Conservation (phyloP, 2,888 invertebrate species). For the Mythimna lalbum region DNA sequence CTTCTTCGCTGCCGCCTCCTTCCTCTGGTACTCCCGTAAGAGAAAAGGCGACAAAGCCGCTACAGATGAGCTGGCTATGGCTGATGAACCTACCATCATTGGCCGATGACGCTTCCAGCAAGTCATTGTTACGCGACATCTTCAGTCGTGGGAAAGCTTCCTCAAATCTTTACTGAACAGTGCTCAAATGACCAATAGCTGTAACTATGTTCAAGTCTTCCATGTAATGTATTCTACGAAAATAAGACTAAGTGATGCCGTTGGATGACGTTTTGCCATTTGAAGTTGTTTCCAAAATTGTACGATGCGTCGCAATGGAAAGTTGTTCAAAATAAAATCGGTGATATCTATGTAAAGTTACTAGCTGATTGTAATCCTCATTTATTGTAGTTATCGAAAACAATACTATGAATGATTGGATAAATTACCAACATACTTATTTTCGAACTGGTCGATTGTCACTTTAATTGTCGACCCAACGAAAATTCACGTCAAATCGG, state of each 20-base stretch:
- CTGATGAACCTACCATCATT: slow-evolving; percentile 96
- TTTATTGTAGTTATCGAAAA: neutral
- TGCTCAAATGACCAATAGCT: slow-evolving; percentile 89
- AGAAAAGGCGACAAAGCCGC: slow-evolving; percentile 96
- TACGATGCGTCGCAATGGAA: slow-evolving; percentile 4
- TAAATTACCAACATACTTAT: neutral
- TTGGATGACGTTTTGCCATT: slow-evolving; percentile 43
- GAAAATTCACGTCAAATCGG: slow-evolving; percentile 16
- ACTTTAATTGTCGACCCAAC: slow-evolving; percentile 3
- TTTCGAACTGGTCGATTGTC: slow-evolving; percentile 4
- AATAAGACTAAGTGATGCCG: slow-evolving; percentile 63
- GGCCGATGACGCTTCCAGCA: slow-evolving; percentile 90
- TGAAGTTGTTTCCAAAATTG: slow-evolving; percentile 21
- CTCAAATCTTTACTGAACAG: slow-evolving; percentile 85
- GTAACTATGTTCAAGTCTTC: slow-evolving; percentile 84
- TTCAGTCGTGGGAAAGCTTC: slow-evolving; percentile 75
- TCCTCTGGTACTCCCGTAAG: slow-evolving; percentile 95
- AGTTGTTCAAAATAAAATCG: slow-evolving; percentile 13
- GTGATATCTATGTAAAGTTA: slow-evolving; percentile 3
- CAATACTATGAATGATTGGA: neutral
- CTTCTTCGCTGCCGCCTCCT: slow-evolving; percentile 92
- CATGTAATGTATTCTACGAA: slow-evolving; percentile 74
- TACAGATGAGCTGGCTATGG: slow-evolving; percentile 95
- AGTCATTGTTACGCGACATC: slow-evolving; percentile 68
- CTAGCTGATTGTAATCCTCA: slow-evolving; percentile 3